Evolutionary conservation across 1,140 invertebrate genomes (phyloP), one percentile per base, ranked within the genome.

Genomic region (Hyles euphorbiae): DNA sequence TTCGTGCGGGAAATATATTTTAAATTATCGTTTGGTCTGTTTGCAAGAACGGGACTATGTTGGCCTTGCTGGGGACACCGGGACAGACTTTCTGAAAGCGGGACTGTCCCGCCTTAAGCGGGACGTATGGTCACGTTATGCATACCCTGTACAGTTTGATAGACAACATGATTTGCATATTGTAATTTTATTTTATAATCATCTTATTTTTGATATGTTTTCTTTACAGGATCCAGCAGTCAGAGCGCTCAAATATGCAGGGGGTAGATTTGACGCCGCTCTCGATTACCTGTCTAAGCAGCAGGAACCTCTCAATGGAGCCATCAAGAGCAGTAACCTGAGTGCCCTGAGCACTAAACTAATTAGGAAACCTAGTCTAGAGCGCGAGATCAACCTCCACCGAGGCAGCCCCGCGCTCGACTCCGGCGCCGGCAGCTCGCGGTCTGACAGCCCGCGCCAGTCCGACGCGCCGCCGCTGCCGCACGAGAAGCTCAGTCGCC

Each of bases 401-500:
- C 91, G 95, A 55, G 94, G 94, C 6, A 96, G 95, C 84, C 96
- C 96, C 1, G 96, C 95, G 1, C 89, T 97, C 47, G 96, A 97
- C 67, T 96, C 95, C 48, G 95, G 95, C 5, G 95, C 95, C 10
- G 95, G 94, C 11, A 97, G 95, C 77, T 96, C 96, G 7, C 90
- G 96, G 33, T 97, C 96, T 0, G 96, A 98, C 75, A 97, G 95
- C 87, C 96, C 96, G 1, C 91, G 94, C 63, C 91, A 94, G 60
- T 82, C 77, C 79, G 88, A 87, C 87, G 89, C 67, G 65, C 90
- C 91, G 82, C 81, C 85, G 60, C 63, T 80, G 7, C 67, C 77
- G 85, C 90, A 88, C 85, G 89, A 87, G 87, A 92, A 87, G 56
- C 68, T 90, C 22, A 77, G 79, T 53, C 78, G 92, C 32, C 90